Percentiles rank a stretch among this genome's conserved stretches.
These are phyloP conservation scores for Echinometra lucunter DNA, from an alignment of 53 echinoderm and acorn worm species.

Conservation along the genomic window DNA sequence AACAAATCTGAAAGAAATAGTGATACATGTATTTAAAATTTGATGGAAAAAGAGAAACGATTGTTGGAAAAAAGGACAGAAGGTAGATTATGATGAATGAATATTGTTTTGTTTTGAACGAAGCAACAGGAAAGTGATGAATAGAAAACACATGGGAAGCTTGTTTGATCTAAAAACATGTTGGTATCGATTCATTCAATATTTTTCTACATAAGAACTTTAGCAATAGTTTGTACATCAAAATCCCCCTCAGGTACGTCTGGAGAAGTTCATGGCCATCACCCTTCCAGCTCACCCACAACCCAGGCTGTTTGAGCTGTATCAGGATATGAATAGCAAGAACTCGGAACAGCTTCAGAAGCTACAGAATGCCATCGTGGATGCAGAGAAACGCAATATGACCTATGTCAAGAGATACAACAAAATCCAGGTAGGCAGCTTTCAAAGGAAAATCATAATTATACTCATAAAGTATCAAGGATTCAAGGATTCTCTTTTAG, in stretches of 20 bases:
- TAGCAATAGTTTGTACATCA: neutral
- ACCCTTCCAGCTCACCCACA: slow-evolving; percentile 91
- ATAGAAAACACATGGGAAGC: neutral
- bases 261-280: slow-evolving; percentile 95
- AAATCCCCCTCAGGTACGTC: slow-evolving; percentile 58
- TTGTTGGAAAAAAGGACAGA: no score
- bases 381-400: slow-evolving; percentile 93
- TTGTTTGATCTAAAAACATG: no score
- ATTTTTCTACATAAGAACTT: neutral
- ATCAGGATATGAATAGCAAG: slow-evolving; percentile 66
- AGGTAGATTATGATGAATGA: no score
- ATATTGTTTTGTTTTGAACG: no score
- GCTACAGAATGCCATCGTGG: slow-evolving; percentile 90
- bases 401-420: slow-evolving; percentile 96
- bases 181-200: no score
- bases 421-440: slow-evolving; percentile 83
- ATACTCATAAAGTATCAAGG: no score
- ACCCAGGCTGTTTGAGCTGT: slow-evolving; percentile 93
- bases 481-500: no score
- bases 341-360: slow-evolving; percentile 88
- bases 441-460: no score
- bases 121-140: neutral
- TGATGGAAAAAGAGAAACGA: no score
- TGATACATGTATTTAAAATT: no score
- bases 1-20: no score